Evolutionary conservation across 2,113 vertebrate genomes (phyloP), one percentile per base, ranked within the genome.

Genomic region (Echinops telfairi): DNA sequence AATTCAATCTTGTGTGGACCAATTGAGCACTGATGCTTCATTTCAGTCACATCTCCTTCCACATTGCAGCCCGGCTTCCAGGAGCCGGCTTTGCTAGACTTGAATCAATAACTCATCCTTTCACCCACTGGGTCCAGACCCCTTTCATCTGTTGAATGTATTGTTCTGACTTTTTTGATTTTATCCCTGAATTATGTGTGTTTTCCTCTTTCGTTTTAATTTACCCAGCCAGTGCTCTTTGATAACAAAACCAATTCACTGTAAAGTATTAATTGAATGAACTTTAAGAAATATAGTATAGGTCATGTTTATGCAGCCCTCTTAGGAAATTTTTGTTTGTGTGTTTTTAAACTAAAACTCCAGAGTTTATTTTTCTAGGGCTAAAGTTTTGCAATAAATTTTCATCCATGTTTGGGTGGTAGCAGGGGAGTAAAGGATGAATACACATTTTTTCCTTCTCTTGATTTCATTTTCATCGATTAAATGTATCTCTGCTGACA

Each of bases 401-500:
- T 88, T 94, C 94, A 93, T 22, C 36, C n/a, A 93, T 91, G 17
- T 3, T 88, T 40, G 40, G 40, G 40, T 40, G 40, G 40, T 40
- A 40, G 40, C 40, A 40, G 86, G 14, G 11, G 83, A 14, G 47
- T 10, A 9, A 9, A 95, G 77, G 94, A 64, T 64, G 36, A 2
- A 58, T 22, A 86, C 57, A 94, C 82, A 94, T 97, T 97, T 96
- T 88, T 91, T 86, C 81, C 40, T 83, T 97, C 38, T 47, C 71
- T 97, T 96, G 78, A 95, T 96, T 97, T 97, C 84, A 14, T 14
- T 53, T 53, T 53, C 12, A 97, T 84, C 96, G 89, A 95, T 95
- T 96, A 97, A 95, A 96, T 97, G 60, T 82, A 92, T 92, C 90
- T 96, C 40, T 97, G 96, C 20, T 85, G 91, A 97, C 38, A 92